These are phyloP conservation scores for Hyles euphorbiae DNA, from an alignment of 1,140 invertebrate species.

Conservation along the genomic window DNA sequence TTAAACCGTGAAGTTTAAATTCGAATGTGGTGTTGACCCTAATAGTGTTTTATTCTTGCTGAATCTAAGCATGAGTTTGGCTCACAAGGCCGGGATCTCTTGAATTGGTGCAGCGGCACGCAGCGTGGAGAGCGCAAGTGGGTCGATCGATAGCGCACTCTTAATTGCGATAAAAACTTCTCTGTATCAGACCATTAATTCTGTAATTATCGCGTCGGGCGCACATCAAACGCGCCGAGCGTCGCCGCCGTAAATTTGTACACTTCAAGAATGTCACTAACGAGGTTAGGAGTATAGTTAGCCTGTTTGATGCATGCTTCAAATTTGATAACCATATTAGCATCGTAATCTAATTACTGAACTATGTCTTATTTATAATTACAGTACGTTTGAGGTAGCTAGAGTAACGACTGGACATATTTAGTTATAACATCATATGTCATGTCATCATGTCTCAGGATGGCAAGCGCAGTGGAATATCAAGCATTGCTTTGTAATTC, in stretches of 20 bases:
- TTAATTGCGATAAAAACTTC: slow-evolving; percentile 60
- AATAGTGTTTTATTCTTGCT: slow-evolving; percentile 36
- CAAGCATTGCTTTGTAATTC: too few relatives aligned
- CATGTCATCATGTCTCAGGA: too few relatives aligned
- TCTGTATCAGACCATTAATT: slow-evolving; percentile 52
- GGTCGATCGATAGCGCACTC: slow-evolving; percentile 45
- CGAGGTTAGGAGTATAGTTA: slow-evolving; percentile 8
- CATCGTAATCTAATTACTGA: too few relatives aligned
- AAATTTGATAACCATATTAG: not conserved
- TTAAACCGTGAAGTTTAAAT: not conserved
- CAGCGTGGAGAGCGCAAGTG: slow-evolving; percentile 28
- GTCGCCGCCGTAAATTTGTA: slow-evolving; percentile 38
- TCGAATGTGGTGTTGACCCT: slow-evolving; percentile 21
- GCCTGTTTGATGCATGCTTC: slow-evolving; percentile 1
- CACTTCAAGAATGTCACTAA: slow-evolving; percentile 24
- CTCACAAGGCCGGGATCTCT: slow-evolving; percentile 47
- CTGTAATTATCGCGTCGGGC: slow-evolving; percentile 50
- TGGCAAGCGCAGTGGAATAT: too few relatives aligned
- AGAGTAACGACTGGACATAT: too few relatives aligned
- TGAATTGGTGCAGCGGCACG: slow-evolving; percentile 40
- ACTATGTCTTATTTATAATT: too few relatives aligned
- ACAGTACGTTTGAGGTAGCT: too few relatives aligned
- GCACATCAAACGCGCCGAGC: slow-evolving; percentile 50
- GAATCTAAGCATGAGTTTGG: slow-evolving; percentile 31
- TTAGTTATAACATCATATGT: too few relatives aligned